Base-by-base conservation (phyloP, 2,113 vertebrate species). In the Lates calcarifer region DNA sequence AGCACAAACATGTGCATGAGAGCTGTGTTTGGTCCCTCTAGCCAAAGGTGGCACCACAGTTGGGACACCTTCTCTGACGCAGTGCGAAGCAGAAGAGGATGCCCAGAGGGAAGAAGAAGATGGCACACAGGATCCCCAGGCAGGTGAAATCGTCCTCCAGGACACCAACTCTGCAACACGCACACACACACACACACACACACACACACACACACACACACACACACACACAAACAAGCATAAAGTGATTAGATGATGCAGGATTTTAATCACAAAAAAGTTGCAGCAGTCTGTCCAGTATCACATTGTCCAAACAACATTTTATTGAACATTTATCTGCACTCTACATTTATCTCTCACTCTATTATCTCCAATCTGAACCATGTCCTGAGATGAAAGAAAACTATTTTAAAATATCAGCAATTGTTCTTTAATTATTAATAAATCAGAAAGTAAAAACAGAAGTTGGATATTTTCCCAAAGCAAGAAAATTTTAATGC, bases 101-200 rank as follows among this genome's bases (percentile, higher is more conserved):
- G 53, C 98, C 98, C 79, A 99, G 94, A 4, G 98, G 98, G 87
- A 99, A 99, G 93, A 99, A 96, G 79, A 98, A 93, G 91, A 99
- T 98, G 94, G 98, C 98, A 89, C 98, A 95, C 79, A 99, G 75
- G 93, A 99, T 96, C 58, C 98, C 98, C 62, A 99, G 94, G 81
- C 98, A 99, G 85, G 98, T 99, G 94, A 99, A 99, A 83, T 97
- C 97, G 61, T 99, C 98, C 93, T 99, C 97, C 94, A 99, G 91
- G 65, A 99, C 98, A 3, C 98, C 98, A 37, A 99, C 98, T 91
- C 98, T 99, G 95, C 0, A 58, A 75, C 77, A 79, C 65, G 72
- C 45, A 55, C 35, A 51, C 22, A 78, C 28, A 79, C 43, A 49
- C 60, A 13, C 18, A n/a, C 47, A 22, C 20, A 22, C 20, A 49